Evolutionary conservation across 2,113 vertebrate genomes (phyloP), one percentile per base, ranked within the genome.

Genomic region (Meles meles): DNA sequence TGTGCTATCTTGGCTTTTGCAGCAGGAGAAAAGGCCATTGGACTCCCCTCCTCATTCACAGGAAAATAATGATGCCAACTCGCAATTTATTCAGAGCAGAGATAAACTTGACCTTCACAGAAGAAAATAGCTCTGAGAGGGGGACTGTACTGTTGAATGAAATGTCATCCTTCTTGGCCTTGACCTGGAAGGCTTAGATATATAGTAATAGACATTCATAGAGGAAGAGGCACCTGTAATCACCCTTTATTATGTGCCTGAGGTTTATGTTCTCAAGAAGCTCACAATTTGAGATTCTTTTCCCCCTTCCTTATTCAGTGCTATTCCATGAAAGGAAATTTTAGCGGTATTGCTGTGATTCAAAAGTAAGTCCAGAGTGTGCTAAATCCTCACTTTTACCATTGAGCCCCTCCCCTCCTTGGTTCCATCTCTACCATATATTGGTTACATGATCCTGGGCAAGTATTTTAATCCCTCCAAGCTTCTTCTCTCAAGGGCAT

Each of bases 71-170:
- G 4, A 59, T 14, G 55, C 63, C 76, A 5, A 63, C 61, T 80
- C 65, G 59, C 90, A 47, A 95, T 85, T 11, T 90, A 85, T 96
- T 97, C 93, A 85, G 65, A 95, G 84, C 37, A 14, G 49, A 49
- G 67, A 65, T 52, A 69, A 93, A 52, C 21, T 1, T 0, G 71
- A 90, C 94, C 96, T 97, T 44, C 39, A 12, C 2, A 20, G 80
- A 71, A 37, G 49, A 77, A 83, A 85, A 74, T 7, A 34, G 23
- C 37, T 88, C 37, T 34, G 82, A 57, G 11, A 8, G 11, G 39
- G 34, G 39, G 29, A 47, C 18, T 37, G 25, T 47, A 12, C 23
- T 39, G 39, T 34, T n/a, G n/a, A 79, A 49, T 37, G 47, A 86
- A 93, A 61, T 79, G 18, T 31, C 94, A 55, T 15, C 29, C 0